Conservation (phyloP, 2,888 invertebrate species). For the Campoplex nolae region DNA sequence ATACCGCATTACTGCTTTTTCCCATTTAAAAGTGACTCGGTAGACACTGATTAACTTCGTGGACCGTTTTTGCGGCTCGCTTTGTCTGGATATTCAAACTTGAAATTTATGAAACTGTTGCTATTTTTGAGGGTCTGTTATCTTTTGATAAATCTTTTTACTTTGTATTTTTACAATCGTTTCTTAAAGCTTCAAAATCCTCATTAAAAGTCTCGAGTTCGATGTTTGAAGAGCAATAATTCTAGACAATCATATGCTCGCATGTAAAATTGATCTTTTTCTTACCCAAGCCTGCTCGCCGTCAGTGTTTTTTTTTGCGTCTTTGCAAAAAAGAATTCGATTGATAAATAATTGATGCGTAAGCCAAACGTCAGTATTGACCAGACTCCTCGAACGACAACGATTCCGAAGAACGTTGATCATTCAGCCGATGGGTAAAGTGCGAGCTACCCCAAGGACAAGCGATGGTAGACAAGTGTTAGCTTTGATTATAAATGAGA, state of each 20-base stretch:
- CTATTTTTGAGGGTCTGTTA: background rate
- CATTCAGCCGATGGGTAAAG: slow-evolving; percentile 25
- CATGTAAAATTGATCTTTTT: too few relatives aligned
- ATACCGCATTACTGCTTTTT: background rate
- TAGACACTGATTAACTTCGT: background rate
- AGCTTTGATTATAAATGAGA: slow-evolving; percentile 37
- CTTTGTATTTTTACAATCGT: background rate
- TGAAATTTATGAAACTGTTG: background rate
- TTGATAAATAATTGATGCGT: background rate
- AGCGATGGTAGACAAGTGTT: slow-evolving; percentile 15
- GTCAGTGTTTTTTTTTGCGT: background rate
- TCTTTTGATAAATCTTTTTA: background rate
- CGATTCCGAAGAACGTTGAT: slow-evolving; percentile 13
- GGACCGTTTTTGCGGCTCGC: background rate
- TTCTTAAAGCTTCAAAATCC: too few relatives aligned
- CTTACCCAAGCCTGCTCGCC: too few relatives aligned
- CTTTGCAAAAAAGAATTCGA: background rate
- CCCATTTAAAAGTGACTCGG: background rate
- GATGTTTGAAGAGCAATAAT: too few relatives aligned
- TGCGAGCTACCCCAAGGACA: slow-evolving; percentile 57
- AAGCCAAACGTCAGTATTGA: background rate
- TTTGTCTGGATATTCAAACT: background rate
- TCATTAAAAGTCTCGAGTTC: too few relatives aligned
- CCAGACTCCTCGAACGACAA: background rate
- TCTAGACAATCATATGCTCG: too few relatives aligned